Conservation (phyloP, 2,888 invertebrate species). For the Xiphydria camelus region DNA sequence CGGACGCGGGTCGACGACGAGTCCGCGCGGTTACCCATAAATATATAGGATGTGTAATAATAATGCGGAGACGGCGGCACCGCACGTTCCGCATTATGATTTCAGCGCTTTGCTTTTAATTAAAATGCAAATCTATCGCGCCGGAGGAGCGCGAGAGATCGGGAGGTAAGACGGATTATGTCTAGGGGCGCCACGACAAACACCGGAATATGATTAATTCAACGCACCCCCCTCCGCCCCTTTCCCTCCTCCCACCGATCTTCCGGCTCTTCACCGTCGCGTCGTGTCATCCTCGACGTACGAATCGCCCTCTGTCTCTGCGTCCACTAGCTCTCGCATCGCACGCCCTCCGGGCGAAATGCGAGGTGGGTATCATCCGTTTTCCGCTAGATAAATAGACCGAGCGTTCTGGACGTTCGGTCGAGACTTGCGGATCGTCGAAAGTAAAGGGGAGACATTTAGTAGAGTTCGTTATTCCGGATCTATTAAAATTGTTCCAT, state of each 20-base stretch:
- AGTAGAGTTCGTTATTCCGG: too few species aligned
- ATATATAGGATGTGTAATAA: constrained; percentile 26
- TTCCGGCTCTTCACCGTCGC: constrained; percentile 17
- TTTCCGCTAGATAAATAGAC: constrained; percentile 24
- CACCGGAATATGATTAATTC: constrained; percentile 58
- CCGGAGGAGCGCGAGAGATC: constrained; percentile 41
- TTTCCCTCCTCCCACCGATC: constrained; percentile 25
- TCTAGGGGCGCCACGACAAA: constrained; percentile 56
- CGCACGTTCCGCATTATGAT: constrained; percentile 63
- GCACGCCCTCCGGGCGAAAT: too few species aligned
- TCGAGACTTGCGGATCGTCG: too few species aligned
- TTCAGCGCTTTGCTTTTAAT: constrained; percentile 66
- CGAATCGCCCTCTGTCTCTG: too few species aligned
- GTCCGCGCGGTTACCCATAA: too few species aligned
- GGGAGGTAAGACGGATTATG: constrained; percentile 59
- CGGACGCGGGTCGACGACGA: too few species aligned
- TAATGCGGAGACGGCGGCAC: constrained; percentile 39
- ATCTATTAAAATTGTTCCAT: too few species aligned
- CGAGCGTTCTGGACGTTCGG: too few species aligned
- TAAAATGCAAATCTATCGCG: constrained; percentile 65
- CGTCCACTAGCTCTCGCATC: too few species aligned
- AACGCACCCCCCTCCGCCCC: constrained; percentile 50
- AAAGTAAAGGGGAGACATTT: too few species aligned
- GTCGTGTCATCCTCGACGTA: neutral
- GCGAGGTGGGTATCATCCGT: constrained; percentile 19